These are phyloP conservation scores for Xiphorhynchus erythropygius DNA, from an alignment of 2,797 vertebrate species.

Conservation along the genomic window DNA sequence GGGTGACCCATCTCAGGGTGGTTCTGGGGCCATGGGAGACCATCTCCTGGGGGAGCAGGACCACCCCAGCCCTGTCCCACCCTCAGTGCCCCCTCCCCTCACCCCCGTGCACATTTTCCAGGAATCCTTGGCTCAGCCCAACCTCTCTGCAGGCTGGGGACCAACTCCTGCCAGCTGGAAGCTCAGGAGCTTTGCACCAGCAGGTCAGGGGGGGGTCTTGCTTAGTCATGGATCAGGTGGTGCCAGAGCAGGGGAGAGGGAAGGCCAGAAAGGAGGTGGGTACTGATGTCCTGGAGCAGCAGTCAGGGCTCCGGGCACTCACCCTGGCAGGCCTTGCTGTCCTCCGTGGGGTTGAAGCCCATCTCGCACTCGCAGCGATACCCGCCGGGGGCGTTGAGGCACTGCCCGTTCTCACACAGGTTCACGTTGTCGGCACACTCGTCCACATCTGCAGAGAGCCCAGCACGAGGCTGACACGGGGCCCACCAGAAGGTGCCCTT, in stretches of 20 bases:
- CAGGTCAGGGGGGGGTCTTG: neutral
- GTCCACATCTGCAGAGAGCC: slow-evolving; percentile 83
- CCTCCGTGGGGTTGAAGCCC: slow-evolving; percentile 92
- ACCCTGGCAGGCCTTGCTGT: slow-evolving; percentile 93
- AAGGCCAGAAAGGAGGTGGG: neutral
- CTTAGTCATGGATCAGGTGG: neutral
- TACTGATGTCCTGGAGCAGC: neutral
- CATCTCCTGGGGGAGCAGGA: neutral
- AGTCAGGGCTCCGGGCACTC: neutral
- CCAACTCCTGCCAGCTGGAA: neutral
- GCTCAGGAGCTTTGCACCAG: neutral
- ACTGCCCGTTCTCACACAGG: slow-evolving; percentile 93
- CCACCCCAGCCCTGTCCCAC: neutral
- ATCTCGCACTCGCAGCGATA: slow-evolving; percentile 95
- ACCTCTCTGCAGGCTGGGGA: neutral
- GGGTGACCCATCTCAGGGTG: neutral
- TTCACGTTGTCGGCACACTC: slow-evolving; percentile 91
- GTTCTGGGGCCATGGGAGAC: neutral
- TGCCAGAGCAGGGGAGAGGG: neutral
- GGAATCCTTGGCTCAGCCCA: neutral
- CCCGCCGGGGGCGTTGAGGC: slow-evolving; percentile 90
- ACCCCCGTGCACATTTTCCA: neutral
- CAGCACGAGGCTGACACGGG: neutral
- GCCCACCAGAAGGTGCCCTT: rapidly evolving
- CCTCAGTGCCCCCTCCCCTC: neutral